Conservation (phyloP, 2,888 invertebrate genomes). For the Mythimna lalbum region DNA sequence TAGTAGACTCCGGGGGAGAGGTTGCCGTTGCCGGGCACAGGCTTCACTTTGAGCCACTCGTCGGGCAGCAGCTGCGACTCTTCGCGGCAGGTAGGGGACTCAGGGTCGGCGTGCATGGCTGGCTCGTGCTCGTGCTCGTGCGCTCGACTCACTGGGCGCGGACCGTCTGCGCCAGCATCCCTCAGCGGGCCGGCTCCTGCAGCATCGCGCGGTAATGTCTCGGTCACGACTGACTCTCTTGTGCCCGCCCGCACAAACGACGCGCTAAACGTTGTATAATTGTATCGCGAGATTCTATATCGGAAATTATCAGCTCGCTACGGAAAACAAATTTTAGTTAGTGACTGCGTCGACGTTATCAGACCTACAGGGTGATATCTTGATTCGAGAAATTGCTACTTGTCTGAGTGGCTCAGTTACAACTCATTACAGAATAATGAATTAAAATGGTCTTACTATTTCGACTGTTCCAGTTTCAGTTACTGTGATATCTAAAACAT, state of each 20-base stretch:
- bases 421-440: constrained; percentile 3
- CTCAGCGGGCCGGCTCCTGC: constrained; percentile 83
- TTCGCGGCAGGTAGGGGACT: constrained; percentile 88
- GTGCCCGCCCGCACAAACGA: constrained; percentile 78
- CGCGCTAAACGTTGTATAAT: constrained; percentile 89
- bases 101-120: constrained; percentile 86
- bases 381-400: constrained; percentile 28
- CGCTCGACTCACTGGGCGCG: constrained; percentile 78
- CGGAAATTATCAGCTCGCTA: constrained; percentile 87
- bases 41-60: constrained; percentile 88
- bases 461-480: constrained; percentile 18
- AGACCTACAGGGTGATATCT: constrained; percentile 76
- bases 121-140: constrained; percentile 85
- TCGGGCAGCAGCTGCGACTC: constrained; percentile 87
- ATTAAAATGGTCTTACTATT: constrained; percentile 5
- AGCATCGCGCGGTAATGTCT: constrained; percentile 89
- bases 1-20: constrained; percentile 89
- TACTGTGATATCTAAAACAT: constrained; percentile 35
- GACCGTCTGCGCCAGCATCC: constrained; percentile 83
- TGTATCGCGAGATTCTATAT: constrained; percentile 88
- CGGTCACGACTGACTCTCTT: constrained; percentile 87
- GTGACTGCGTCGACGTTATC: constrained; percentile 79
- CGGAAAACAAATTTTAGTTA: constrained; percentile 86
- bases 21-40: constrained; percentile 84
- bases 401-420: constrained; percentile 1